Evolutionary conservation across 1,140 invertebrate species (phyloP), one percentile per base, ranked within the genome.

Genomic region (Goniozus legneri): DNA sequence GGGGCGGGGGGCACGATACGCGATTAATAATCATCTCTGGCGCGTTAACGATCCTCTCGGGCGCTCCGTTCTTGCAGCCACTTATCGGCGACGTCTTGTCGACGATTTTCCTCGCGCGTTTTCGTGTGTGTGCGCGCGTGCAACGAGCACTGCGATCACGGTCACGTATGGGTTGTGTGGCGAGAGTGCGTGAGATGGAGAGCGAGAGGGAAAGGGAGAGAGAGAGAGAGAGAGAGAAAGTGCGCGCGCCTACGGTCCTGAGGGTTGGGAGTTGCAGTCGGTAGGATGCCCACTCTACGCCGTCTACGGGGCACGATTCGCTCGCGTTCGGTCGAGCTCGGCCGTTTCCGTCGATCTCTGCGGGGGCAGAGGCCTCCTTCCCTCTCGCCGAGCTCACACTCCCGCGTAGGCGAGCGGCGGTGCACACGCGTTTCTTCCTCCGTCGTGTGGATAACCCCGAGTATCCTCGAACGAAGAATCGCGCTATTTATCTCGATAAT

Each of bases 281-380:
- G 24, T 10, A 10, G 24, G 24, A 27, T 27, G 24, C 24, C n/a
- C n/a, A n/a, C n/a, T n/a, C n/a, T n/a, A 27, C 4, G 24, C 24
- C 4, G 24, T 27, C 10, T 4, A 10, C 24, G 24, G 4, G 10
- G 24, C 24, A n/a, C n/a, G 24, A 6, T 27, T 63, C 62, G 65
- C 44, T 8, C 10, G 12, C 2, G 14, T 6, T 59, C 65, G 62
- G 33, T 8, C 12, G n/a, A 4, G 34, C 44, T 67, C 65, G 65
- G 57, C 33, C 45, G 39, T 62, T 51, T 61, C 61, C 64, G 66
- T 48, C 57, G 63, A 67, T 64, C 65, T 67, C 63, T 65, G 65
- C 65, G 65, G 65, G 65, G 65, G 65, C 64, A 67, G 53, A 61
- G 64, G 57, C 58, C 62, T 65, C 64, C 58, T 61, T 56, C 48